Conservation (phyloP, 2,888 invertebrate species). For the Yponomeuta evonymella region DNA sequence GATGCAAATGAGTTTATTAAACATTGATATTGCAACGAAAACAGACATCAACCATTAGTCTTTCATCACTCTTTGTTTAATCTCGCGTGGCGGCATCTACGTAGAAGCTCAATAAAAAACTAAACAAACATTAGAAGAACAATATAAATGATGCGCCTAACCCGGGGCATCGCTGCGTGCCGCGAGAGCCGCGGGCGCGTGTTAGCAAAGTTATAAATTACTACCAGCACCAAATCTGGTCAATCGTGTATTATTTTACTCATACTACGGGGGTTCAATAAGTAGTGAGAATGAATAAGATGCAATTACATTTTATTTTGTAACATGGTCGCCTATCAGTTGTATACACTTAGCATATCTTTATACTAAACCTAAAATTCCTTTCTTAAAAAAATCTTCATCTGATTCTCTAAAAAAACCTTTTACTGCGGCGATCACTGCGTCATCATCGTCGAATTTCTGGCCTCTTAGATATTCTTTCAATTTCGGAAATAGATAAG, state of each 20-base stretch:
- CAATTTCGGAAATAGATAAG: no score
- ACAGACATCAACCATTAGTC: conserved; percentile 64
- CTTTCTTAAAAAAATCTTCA: no score
- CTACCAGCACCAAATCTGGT: conserved; percentile 53
- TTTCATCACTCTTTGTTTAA: conserved; percentile 70
- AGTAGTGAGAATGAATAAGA: no score
- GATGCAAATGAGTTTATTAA: conserved; percentile 68
- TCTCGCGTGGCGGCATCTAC: conserved; percentile 54
- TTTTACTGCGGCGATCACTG: no score
- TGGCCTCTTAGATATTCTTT: no score
- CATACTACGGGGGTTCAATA: no score
- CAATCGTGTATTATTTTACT: conserved; percentile 53
- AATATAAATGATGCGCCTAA: conserved; percentile 74
- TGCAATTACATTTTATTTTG: no score
- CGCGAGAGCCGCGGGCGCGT: conserved; percentile 47
- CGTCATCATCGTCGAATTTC: no score
- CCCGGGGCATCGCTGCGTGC: conserved; percentile 60
- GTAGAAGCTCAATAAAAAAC: conserved; percentile 58
- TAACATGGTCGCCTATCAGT: no score
- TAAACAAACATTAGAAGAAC: conserved; percentile 64
- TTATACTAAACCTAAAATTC: no score
- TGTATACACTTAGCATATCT: no score
- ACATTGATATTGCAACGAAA: conserved; percentile 61
- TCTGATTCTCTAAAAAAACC: no score
- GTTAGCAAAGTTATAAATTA: conserved; percentile 66